Percentiles rank a stretch among this genome's conserved stretches.
phyloP scores from a whole-genome alignment of 2,888 invertebrate genomes.

The Callinectes sapidus region DNA sequence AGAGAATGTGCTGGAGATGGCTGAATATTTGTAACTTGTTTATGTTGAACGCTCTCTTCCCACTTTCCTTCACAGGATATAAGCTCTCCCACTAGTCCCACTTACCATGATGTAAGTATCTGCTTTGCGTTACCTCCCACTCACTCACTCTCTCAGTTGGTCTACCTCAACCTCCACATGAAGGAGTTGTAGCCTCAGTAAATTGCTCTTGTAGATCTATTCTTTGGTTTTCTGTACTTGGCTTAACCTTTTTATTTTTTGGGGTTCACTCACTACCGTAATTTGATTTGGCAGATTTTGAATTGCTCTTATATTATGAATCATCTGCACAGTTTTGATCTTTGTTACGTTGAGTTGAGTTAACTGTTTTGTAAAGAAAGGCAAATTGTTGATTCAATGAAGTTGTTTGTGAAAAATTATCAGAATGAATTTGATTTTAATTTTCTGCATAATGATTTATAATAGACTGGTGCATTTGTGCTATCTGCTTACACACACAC shows the following conservation, averaged over 20 bases:
- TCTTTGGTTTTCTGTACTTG: neutral
- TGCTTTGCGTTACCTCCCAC: constrained; percentile 42
- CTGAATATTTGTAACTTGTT: constrained; percentile 39
- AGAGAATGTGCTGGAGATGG: constrained; percentile 6
- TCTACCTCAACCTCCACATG: neutral
- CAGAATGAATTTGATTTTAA: neutral
- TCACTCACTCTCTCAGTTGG: neutral
- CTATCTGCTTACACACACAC: too few species aligned
- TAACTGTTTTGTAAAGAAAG: neutral
- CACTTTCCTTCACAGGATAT: constrained; percentile 75
- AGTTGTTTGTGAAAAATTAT: neutral
- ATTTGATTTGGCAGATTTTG: neutral
- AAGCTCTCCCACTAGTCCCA: constrained; percentile 82
- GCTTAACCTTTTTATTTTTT: neutral
- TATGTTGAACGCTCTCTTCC: constrained; percentile 62
- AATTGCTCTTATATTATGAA: too few species aligned
- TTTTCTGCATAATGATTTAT: too few species aligned
- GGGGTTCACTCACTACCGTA: neutral
- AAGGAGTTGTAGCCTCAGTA: neutral
- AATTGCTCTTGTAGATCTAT: constrained; percentile 1
- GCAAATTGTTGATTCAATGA: neutral
- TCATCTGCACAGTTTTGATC: too few species aligned
- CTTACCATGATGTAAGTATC: constrained; percentile 72
- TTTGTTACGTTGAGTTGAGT: too few species aligned
- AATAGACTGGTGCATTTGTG: too few species aligned